Evolutionary conservation across 92 coral and sea anemone species (phyloP).

Genomic region (Zoanthus gigantus): DNA sequence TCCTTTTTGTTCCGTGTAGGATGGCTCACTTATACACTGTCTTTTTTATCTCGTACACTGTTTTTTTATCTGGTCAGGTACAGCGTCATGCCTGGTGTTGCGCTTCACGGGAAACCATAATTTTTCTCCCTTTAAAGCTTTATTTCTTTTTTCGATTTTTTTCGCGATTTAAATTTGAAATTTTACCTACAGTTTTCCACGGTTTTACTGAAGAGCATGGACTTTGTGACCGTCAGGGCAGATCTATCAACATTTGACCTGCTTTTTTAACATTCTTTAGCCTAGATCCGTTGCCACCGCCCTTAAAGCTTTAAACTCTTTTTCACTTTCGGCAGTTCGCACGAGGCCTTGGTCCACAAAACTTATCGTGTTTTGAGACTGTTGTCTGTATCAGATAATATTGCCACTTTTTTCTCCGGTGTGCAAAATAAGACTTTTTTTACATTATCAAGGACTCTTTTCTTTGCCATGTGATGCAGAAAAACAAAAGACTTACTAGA

Average conservation of each 20-base stretch:
- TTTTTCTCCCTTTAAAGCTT: constrained; percentile 9
- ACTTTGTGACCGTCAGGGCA: constrained; percentile 28
- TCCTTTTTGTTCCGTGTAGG: constrained; percentile 19
- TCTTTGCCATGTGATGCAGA: constrained; percentile 14
- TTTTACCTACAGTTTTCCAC: constrained; percentile 23
- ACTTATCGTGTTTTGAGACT: not conserved
- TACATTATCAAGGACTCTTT: constrained; percentile 12
- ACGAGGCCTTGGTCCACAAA: constrained; percentile 2
- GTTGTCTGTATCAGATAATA: not conserved
- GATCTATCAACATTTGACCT: constrained; percentile 17
- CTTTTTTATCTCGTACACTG: not conserved
- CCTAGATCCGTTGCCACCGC: constrained; percentile 8
- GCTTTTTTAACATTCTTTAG: not conserved
- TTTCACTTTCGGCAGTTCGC: constrained; percentile 2
- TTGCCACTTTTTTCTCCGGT: constrained; percentile 5
- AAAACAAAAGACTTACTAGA: not conserved
- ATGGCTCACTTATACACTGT: constrained; percentile 24
- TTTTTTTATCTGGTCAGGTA: not conserved
- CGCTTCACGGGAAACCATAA: constrained; percentile 5
- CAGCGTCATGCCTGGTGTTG: constrained; percentile 11
- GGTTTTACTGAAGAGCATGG: constrained; percentile 16
- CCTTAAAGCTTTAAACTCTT: constrained; percentile 11
- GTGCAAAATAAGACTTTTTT: constrained; percentile 4
- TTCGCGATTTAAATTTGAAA: constrained; percentile 5
- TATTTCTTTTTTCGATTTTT: constrained; percentile 4